Base-by-base conservation (phyloP, 2,888 invertebrate genomes). In the Tachystola acroxantha region DNA sequence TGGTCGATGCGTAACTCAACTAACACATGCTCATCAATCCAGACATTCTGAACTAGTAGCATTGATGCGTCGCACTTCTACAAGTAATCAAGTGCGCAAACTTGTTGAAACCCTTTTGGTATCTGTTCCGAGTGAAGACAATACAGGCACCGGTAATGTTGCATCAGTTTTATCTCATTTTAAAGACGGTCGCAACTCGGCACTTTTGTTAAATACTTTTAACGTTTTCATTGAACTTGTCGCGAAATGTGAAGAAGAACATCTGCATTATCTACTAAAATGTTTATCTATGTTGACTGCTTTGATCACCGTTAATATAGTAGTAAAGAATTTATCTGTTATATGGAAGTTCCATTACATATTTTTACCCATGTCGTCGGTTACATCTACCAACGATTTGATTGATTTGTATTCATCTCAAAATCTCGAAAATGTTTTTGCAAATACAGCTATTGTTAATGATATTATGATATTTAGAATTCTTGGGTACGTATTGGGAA, bases 341-440 rank as follows among this genome's bases (percentile, higher is more conserved):
- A 71, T 67, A 31, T 86, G 85, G 85, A 86, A 84, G 48, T 86
- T 81, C 43, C 77, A 82, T 43, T 86, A 86, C 36, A 66, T 86
- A 49, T 82, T 69, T 60, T 59, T 86, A 41, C 77, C 82, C 1
- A 75, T 85, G 62, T 72, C 79, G 1, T 77, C 81, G 33, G 62
- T 66, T 34, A 66, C 63, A 27, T 68, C 72, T 28, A 57, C 77
- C 34, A 78, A 82, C 49, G 72, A 76, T 46, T 64, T 81, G 40
- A 76, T 85, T 33, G 51, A 66, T 40, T 72, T 70, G 36, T 72
- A 72, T 42, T 37, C 50, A 19, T 46, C 38, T 6, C 40, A 48
- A 24, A 42, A 43, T 13, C 26, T 39, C 20, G 37, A 49, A 30
- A 40, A 43, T 10, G 32, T 56, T 16, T 37, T 45, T 19, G 14